Evolutionary conservation across 2,797 vertebrate genomes (phyloP), one percentile per base, ranked within the genome.

Genomic region (Oceanodroma leucorhoa): DNA sequence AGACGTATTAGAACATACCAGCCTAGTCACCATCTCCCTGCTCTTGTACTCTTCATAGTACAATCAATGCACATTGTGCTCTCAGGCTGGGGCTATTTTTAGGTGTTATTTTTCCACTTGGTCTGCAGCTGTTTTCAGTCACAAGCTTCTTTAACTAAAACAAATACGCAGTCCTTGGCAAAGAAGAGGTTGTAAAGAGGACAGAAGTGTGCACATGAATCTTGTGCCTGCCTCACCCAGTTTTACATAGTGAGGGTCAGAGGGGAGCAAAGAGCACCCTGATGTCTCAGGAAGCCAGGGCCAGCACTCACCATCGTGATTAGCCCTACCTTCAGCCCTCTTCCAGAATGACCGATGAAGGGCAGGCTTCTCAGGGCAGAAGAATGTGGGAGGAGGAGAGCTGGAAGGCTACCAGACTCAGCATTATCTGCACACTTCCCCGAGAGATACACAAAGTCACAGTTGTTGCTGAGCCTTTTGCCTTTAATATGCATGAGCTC

Each of bases 41-140:
- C 83, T 92, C 89, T 86, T 64, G 40, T 87, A 86, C 81, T 91
- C 93, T 95, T 91, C 95, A 92, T 96, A 97, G 94, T 95, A 90
- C 94, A 97, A 95, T 96, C 91, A 91, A 94, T 46, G 90, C 48
- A 94, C 95, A 93, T 94, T 96, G 96, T 97, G 96, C 97, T 97
- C 97, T 93, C 67, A 94, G 92, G 91, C 46, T 40, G 86, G 71
- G 66, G 93, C 96, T 98, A 97, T 96, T 98, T 97, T 96, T 97
- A 97, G 97, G 96, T 96, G 94, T 78, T 96, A 91, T 96, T 98
- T 97, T 97, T 96, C 93, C 97, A 97, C 95, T 96, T 34, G 90
- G 97, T 97, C 96, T 97, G 94, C 96, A 97, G 97, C 97, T 98
- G 97, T 97, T 97, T 97, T 96, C 94, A 97, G 96, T 98, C 97